Percentiles rank a stretch among this genome's conserved stretches.
These are phyloP conservation scores for Leptodactylus fuscus DNA, from an alignment of 2,113 vertebrate species.

Conservation along the genomic window DNA sequence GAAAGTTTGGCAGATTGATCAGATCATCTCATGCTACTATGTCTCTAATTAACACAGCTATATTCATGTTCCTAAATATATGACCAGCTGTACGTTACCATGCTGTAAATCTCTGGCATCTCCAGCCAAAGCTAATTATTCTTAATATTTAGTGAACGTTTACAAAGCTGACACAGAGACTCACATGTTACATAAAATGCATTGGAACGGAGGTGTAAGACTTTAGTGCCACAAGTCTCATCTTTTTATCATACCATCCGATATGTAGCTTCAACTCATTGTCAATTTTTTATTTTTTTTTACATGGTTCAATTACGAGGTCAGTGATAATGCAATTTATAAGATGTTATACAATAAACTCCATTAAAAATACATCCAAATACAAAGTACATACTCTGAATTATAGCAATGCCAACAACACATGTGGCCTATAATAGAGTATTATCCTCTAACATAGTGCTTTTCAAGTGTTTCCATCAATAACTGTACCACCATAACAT, in stretches of 20 bases:
- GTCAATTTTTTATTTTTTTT: no score
- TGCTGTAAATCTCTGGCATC: not conserved
- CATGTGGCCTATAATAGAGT: not conserved
- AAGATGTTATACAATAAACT: not conserved
- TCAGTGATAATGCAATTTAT: not conserved
- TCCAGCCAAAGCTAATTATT: not conserved
- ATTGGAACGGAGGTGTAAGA: not conserved
- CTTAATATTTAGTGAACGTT: constrained; percentile 7
- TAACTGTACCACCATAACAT: not conserved
- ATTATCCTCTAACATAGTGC: not conserved
- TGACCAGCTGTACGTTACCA: constrained; percentile 24
- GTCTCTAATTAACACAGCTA: constrained; percentile 40
- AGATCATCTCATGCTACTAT: constrained; percentile 42
- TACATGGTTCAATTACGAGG: not conserved
- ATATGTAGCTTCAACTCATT: no score
- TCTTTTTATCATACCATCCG: no score
- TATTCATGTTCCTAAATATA: constrained; percentile 48
- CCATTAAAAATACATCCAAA: not conserved
- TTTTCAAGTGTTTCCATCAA: not conserved
- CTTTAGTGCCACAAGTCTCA: not conserved
- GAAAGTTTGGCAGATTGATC: constrained; percentile 53
- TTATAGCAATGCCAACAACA: not conserved
- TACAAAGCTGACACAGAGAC: constrained; percentile 5
- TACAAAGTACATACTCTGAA: not conserved
- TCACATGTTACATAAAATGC: not conserved